phyloP scores from a whole-genome alignment of 35 echinoderm and acorn worm species.

The Apostichopus parvimensis region DNA sequence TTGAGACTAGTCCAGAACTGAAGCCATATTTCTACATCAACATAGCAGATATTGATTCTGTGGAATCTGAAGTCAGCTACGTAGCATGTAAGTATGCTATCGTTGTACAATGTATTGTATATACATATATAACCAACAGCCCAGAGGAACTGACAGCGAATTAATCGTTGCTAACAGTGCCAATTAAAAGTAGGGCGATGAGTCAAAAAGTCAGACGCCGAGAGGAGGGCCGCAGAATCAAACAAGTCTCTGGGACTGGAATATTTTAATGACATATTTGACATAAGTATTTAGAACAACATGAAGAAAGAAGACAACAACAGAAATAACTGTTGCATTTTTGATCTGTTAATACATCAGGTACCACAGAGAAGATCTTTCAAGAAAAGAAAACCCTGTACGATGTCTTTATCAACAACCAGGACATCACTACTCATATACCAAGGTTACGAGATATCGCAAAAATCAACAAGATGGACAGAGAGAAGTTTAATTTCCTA shows the following conservation, averaged over 20 bases:
- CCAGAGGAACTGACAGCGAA: too few relatives aligned
- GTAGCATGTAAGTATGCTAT: slow-evolving; percentile 81
- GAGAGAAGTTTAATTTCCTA: slow-evolving; percentile 85
- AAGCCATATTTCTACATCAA: slow-evolving; percentile 97
- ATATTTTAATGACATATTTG: too few relatives aligned
- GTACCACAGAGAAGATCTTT: slow-evolving; percentile 99
- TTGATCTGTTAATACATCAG: slow-evolving; percentile 21
- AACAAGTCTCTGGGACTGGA: too few relatives aligned
- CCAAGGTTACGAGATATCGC: slow-evolving; percentile 73
- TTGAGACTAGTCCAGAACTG: slow-evolving; percentile 65
- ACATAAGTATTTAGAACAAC: too few relatives aligned
- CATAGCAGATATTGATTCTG: slow-evolving; percentile 86
- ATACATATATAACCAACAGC: too few relatives aligned
- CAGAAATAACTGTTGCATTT: too few relatives aligned
- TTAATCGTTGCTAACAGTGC: too few relatives aligned
- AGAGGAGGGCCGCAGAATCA: too few relatives aligned
- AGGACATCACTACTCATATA: slow-evolving; percentile 72
- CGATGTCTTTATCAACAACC: slow-evolving; percentile 96
- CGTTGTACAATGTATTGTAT: too few relatives aligned
- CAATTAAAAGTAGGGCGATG: too few relatives aligned
- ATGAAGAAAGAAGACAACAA: too few relatives aligned
- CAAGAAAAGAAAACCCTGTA: slow-evolving; percentile 91
- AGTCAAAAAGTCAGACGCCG: too few relatives aligned
- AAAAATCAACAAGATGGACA: slow-evolving; percentile 76
- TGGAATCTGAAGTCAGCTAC: slow-evolving; percentile 87